Evolutionary conservation across 2,797 vertebrate genomes (phyloP).

Genomic region (Hybognathus amarus): DNA sequence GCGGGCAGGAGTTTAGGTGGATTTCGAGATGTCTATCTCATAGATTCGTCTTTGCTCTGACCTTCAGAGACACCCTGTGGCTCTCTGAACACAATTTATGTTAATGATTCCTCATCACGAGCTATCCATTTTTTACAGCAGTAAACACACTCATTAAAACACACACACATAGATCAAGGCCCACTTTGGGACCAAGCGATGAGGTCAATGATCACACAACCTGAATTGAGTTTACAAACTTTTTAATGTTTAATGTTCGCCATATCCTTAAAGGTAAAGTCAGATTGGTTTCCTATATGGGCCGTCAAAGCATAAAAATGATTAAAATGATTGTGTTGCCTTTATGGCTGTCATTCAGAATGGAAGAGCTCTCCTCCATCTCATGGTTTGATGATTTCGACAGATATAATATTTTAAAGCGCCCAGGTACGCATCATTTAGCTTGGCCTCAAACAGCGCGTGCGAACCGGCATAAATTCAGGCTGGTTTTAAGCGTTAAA

Average conservation of each 20-base stretch:
- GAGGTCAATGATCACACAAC: slow-evolving; percentile 30
- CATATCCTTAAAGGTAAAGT: slow-evolving; percentile 26
- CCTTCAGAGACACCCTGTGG: slow-evolving; percentile 42
- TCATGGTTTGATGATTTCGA: slow-evolving; percentile 20
- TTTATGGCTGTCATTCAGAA: slow-evolving; percentile 44
- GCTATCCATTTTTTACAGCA: slow-evolving; percentile 32
- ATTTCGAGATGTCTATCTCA: slow-evolving; percentile 34
- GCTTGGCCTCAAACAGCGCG: slow-evolving; percentile 19
- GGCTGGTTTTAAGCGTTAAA: slow-evolving; percentile 15
- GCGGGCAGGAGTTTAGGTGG: slow-evolving; percentile 22
- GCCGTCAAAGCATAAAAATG: slow-evolving; percentile 35
- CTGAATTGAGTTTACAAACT: slow-evolving; percentile 1
- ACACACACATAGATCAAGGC: slow-evolving; percentile 37
- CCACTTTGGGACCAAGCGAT: neutral
- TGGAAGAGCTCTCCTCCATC: slow-evolving; percentile 20
- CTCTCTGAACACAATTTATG: slow-evolving; percentile 54
- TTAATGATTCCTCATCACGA: slow-evolving; percentile 51
- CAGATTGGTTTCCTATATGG: neutral
- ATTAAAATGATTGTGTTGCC: slow-evolving; percentile 31
- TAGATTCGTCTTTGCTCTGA: slow-evolving; percentile 26
- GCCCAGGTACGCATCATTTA: slow-evolving; percentile 20
- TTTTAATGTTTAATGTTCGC: slow-evolving; percentile 34
- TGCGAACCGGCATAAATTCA: slow-evolving; percentile 32
- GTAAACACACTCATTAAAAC: slow-evolving; percentile 50
- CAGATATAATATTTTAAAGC: slow-evolving; percentile 38